Conservation (phyloP, 1,140 invertebrate species). For the Branchinecta lindahli region DNA sequence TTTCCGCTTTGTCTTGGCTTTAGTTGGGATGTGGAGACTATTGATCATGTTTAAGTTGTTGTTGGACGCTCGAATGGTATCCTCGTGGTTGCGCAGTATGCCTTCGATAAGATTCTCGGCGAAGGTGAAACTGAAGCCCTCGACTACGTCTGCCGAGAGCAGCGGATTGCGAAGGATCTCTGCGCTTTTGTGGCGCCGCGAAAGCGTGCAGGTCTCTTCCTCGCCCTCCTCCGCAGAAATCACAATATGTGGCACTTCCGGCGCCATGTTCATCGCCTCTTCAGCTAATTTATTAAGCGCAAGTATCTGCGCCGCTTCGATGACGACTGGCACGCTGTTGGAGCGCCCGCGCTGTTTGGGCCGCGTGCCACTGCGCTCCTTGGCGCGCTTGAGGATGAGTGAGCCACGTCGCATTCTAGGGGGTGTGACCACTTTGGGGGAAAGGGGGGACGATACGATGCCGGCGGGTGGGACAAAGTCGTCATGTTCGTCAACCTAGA, state of each 20-base stretch:
- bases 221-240: conserved; percentile 16
- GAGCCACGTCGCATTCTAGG: conserved; percentile 19
- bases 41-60: neutral
- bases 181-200: conserved; percentile 17
- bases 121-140: conserved; percentile 22
- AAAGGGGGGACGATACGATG: conserved; percentile 5
- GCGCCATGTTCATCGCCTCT: neutral
- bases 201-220: conserved; percentile 14
- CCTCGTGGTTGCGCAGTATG: conserved; percentile 13
- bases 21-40: conserved; percentile 6
- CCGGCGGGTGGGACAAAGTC: neutral
- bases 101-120: conserved; percentile 21
- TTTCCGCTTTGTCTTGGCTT: conserved; percentile 9
- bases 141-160: conserved; percentile 21
- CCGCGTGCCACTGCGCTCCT: conserved; percentile 15
- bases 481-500: neutral
- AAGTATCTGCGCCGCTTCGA: conserved; percentile 19
- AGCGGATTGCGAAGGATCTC: conserved; percentile 15
- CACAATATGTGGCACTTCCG: conserved; percentile 18
- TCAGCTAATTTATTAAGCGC: neutral
- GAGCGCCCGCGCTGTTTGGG: conserved; percentile 17
- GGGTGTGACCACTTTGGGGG: conserved; percentile 17
- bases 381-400: conserved; percentile 15
- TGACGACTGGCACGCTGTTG: conserved; percentile 19
- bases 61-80: neutral